Evolutionary conservation across 2,888 invertebrate species (phyloP), one percentile per base, ranked within the genome.

Genomic region (Clostera curtula): DNA sequence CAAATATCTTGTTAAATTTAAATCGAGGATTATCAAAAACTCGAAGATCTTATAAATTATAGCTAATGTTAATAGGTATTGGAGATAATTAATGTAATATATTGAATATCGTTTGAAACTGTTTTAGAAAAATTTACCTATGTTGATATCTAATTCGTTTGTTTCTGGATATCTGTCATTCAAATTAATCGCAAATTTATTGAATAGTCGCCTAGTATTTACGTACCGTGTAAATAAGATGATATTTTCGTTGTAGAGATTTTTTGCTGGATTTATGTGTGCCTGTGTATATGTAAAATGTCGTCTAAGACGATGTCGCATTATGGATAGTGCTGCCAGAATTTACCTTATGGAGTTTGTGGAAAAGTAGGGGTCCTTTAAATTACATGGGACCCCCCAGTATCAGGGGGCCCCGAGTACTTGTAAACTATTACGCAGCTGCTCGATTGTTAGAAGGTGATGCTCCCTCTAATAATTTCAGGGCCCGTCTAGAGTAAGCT

Each of bases 51-150:
- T 71, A 77, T 71, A 73, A 77, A 79, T 71, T 80, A 80, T 82
- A 80, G 76, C 72, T 77, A 77, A 80, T 76, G 79, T 82, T 83
- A 77, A 79, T 75, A 80, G 72, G 57, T 77, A 74, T 70, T 73
- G 64, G 72, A 71, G 56, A 76, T 72, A 66, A 67, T 70, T 70
- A 66, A 71, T 79, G 72, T 80, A 79, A 73, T 69, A 65, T 70
- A 66, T 63, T 63, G 53, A 59, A 59, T 74, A 77, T 75, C 61
- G 73, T 77, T 80, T 72, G 55, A 69, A 67, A 74, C 64, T 76
- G 75, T 83, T 82, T 82, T 83, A 83, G 83, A 83, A 74, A 82
- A 83, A 82, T 83, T 76, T 83, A 83, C 83, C 80, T 83, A 68
- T 66, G 83, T 83, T 83, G 62, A 74, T 22, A 70, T 58, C 64